Conservation (phyloP, 2,888 invertebrate genomes). For the Acanthopleura granulata region DNA sequence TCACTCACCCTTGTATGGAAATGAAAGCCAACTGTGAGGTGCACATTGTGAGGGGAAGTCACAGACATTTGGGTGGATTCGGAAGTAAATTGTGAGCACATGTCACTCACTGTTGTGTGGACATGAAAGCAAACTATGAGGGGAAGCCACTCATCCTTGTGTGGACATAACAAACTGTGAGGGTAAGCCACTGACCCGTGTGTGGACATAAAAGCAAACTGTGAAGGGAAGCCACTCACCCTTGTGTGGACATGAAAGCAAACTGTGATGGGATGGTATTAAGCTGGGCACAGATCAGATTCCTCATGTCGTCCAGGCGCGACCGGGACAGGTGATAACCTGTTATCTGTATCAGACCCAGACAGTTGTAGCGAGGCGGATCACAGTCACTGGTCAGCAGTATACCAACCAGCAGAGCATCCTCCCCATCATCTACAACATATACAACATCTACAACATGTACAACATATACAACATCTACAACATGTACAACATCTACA, state of each 20-base stretch:
- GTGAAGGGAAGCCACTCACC: no score
- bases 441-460: no score
- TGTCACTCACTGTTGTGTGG: neutral
- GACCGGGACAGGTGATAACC: neutral
- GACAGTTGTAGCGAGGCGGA: neutral
- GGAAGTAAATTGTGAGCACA: neutral
- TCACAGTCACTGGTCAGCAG: conserved; percentile 12
- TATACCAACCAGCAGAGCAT: conserved; percentile 5
- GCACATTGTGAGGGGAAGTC: no score
- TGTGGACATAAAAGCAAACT: no score
- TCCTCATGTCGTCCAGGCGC: neutral
- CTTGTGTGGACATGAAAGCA: neutral
- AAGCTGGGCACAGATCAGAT: conserved; percentile 1
- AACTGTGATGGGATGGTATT: neutral
- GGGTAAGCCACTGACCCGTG: no score
- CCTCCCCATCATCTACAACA: conserved; percentile 6
- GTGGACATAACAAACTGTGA: no score
- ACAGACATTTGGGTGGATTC: no score
- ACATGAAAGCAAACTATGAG: neutral
- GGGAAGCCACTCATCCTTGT: neutral
- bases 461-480: no score
- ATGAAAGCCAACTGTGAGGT: neutral
- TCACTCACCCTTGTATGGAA: neutral
- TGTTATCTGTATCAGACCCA: conserved; percentile 13
- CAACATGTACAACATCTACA: no score